These are phyloP conservation scores for Thumatha senex DNA, from an alignment of 2,888 invertebrate species.

Conservation along the genomic window DNA sequence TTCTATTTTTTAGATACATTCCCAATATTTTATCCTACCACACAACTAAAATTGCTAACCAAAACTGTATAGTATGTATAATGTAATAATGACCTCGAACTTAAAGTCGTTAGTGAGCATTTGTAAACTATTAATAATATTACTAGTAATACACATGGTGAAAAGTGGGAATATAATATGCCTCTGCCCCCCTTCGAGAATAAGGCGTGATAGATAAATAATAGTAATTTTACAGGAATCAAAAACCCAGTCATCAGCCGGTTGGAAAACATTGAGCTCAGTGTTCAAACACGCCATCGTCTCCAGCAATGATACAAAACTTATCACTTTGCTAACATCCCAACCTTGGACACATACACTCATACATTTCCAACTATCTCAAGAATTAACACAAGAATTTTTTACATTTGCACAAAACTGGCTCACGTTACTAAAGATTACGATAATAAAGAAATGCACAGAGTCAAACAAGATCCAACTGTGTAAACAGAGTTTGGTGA, in stretches of 20 bases:
- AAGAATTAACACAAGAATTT: conserved; percentile 61
- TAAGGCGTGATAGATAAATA: no score
- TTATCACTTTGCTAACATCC: conserved; percentile 62
- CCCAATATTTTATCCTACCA: not conserved
- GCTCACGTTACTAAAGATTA: conserved; percentile 63
- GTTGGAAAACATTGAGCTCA: conserved; percentile 69
- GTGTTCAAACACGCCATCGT: conserved; percentile 70
- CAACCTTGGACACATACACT: conserved; percentile 74
- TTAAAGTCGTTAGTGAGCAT: no score
- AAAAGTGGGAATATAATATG: no score
- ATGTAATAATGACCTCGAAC: no score
- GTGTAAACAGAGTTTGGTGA: conserved; percentile 58
- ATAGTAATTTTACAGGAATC: conserved; percentile 50
- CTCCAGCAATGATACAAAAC: conserved; percentile 58
- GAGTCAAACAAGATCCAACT: conserved; percentile 48
- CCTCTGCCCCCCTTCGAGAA: no score
- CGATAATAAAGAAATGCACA: conserved; percentile 49
- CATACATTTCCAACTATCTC: conserved; percentile 70
- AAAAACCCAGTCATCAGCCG: conserved; percentile 58
- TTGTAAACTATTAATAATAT: not conserved
- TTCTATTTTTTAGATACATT: no score
- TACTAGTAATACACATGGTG: no score
- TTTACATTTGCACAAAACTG: conserved; percentile 63
- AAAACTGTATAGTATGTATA: no score
- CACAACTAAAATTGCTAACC: no score